phyloP scores from a whole-genome alignment of 2,113 vertebrate genomes.

The Hippocampus guttulatus region DNA sequence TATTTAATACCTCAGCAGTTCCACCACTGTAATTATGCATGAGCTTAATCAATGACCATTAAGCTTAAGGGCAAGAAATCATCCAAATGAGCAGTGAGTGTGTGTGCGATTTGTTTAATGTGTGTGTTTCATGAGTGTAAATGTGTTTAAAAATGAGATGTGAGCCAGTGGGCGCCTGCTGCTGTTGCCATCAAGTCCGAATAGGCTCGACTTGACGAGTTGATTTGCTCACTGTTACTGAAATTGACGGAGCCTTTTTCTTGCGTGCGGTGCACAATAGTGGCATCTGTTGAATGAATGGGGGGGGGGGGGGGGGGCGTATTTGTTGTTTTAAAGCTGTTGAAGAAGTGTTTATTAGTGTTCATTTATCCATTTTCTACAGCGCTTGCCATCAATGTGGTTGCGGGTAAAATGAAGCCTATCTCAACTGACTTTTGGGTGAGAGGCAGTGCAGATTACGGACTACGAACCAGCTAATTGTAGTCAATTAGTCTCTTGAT shows the following conservation, averaged over 20 bases:
- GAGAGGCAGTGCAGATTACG: too few relatives aligned
- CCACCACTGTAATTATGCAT: slow-evolving; percentile 45
- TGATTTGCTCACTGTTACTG: slow-evolving; percentile 43
- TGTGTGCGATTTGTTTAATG: slow-evolving; percentile 7
- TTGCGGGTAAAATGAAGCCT: too few relatives aligned
- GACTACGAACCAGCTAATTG: too few relatives aligned
- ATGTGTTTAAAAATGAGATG: slow-evolving; percentile 47
- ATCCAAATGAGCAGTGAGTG: slow-evolving; percentile 37
- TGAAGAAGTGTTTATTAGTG: not conserved
- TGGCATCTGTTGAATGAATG: too few relatives aligned
- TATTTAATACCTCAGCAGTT: slow-evolving; percentile 45
- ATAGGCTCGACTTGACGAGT: slow-evolving; percentile 33
- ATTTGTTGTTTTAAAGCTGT: not conserved
- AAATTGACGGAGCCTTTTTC: slow-evolving; percentile 43
- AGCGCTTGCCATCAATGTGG: not conserved
- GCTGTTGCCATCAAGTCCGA: slow-evolving; percentile 41
- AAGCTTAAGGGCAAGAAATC: slow-evolving; percentile 50
- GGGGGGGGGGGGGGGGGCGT: not conserved
- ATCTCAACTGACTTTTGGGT: too few relatives aligned
- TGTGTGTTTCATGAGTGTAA: slow-evolving; percentile 30
- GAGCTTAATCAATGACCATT: slow-evolving; percentile 57
- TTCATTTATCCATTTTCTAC: not conserved
- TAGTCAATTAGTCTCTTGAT: not conserved
- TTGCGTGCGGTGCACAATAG: slow-evolving; percentile 5
- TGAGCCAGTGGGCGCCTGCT: slow-evolving; percentile 59